These are phyloP conservation scores for Microctenopoma steveboyesi DNA, from an alignment of 2,797 vertebrate genomes.

Conservation along the genomic window DNA sequence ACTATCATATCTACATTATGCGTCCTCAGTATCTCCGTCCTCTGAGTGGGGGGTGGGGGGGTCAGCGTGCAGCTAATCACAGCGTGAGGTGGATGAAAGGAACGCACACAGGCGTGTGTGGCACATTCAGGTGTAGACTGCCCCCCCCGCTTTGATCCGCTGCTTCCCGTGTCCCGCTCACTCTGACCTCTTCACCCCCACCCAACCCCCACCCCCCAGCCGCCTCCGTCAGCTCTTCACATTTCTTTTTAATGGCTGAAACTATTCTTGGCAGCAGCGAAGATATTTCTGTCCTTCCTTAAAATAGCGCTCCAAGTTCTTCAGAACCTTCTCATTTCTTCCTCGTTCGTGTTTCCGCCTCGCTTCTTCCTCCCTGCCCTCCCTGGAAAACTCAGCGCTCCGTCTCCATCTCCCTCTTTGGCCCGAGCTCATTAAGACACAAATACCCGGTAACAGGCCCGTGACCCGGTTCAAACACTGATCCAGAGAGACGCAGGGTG, in stretches of 20 bases:
- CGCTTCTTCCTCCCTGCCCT: constrained; percentile 9
- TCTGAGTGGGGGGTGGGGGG: constrained; percentile 40
- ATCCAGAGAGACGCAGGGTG: constrained; percentile 23
- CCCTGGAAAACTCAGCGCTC: not conserved
- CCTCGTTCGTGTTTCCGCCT: constrained; percentile 26
- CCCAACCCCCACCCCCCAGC: too few relatives aligned
- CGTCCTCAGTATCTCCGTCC: constrained; percentile 16
- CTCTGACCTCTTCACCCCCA: too few relatives aligned
- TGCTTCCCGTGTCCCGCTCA: too few relatives aligned
- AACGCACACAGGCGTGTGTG: not conserved
- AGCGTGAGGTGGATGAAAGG: constrained; percentile 27
- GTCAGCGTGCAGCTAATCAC: constrained; percentile 40
- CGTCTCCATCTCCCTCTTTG: constrained; percentile 16
- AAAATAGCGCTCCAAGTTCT: constrained; percentile 43
- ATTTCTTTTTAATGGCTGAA: not conserved
- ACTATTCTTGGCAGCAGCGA: constrained; percentile 42
- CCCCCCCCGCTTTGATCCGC: too few relatives aligned
- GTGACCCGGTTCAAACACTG: constrained; percentile 34
- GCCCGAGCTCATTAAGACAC: constrained; percentile 40
- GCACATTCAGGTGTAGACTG: constrained; percentile 10
- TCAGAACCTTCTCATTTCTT: constrained; percentile 28
- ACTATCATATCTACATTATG: constrained; percentile 14
- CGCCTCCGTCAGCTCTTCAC: not conserved
- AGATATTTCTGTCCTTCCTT: constrained; percentile 57
- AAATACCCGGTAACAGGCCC: constrained; percentile 31